These are phyloP conservation scores for Rhinichthys klamathensis DNA, from an alignment of 2,113 vertebrate species.

Conservation along the genomic window DNA sequence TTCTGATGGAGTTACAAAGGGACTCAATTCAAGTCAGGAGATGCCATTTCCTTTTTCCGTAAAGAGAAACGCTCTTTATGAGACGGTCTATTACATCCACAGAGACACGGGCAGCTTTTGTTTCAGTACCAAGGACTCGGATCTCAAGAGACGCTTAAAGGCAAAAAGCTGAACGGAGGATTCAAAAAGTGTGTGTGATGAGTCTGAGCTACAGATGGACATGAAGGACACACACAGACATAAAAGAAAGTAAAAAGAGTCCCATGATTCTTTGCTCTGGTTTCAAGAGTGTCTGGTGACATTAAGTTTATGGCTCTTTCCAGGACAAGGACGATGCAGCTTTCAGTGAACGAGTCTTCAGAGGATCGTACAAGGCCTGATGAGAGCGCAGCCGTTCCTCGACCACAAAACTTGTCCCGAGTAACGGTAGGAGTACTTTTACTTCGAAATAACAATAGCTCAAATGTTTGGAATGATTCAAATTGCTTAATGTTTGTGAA, in stretches of 20 bases:
- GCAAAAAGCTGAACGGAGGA: not conserved
- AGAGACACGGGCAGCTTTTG: slow-evolving; percentile 1
- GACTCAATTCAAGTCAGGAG: not conserved
- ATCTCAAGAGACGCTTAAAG: slow-evolving; percentile 29
- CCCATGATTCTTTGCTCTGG: slow-evolving; percentile 10
- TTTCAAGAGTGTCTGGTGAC: slow-evolving; percentile 27
- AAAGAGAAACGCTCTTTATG: not conserved
- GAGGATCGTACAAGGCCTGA: not conserved
- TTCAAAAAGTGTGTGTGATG: slow-evolving; percentile 20
- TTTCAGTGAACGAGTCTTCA: not conserved
- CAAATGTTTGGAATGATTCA: too few species aligned
- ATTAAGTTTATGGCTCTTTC: slow-evolving; percentile 26
- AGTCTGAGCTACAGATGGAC: slow-evolving; percentile 33
- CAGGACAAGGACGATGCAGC: not conserved
- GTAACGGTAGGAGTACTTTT: too few species aligned
- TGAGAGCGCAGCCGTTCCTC: not conserved
- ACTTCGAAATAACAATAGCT: too few species aligned
- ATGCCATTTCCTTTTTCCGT: not conserved
- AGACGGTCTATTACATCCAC: not conserved
- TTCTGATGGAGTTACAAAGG: not conserved
- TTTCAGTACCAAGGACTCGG: slow-evolving; percentile 4
- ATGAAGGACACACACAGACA: slow-evolving; percentile 13
- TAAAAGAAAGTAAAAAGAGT: slow-evolving; percentile 7
- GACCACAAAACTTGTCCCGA: not conserved
- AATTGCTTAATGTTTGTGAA: too few species aligned